Base-by-base conservation (phyloP, 1,140 invertebrate species). In the Megalopta genalis region DNA sequence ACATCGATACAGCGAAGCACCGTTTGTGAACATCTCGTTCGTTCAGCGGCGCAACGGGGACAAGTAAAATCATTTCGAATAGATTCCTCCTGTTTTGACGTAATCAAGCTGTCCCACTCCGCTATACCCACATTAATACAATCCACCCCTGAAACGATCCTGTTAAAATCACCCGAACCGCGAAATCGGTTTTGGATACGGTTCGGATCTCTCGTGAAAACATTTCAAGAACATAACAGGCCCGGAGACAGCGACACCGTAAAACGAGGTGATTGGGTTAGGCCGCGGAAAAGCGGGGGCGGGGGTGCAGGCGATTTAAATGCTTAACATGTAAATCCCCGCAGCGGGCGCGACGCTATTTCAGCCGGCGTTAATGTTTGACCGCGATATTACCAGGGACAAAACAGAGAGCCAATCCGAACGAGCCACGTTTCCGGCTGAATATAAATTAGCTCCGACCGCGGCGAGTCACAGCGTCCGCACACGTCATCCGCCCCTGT, bases 311-410 rank as follows among this genome's bases (percentile, higher is more conserved):
- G 62, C 67, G 54, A 80, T 83, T 83, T 81, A 23, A 81, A 81
- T 67, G 66, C 73, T 77, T 72, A 77, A 62, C 59, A 69, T 81
- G 82, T 84, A 81, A 84, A 84, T 84, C 69, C 63, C 23, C 4
- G 23, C 32, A 52, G 46, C 9, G 59, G 14, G 18, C 9, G 42
- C 52, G 52, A 25, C n/a, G 63, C 37, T 72, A 66, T 77, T 68
- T 67, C 75, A 62, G 39, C 21, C 37, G 18, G 66, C 64, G 69
- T 49, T 54, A 76, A 77, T 77, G 49, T 83, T 83, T 69, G 68
- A 49, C 74, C 73, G 32, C 42, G 65, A 81, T 81, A 84, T 77
- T 81, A 81, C 39, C 27, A 25, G 54, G 49, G n/a, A 46, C 64
- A 76, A 73, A 77, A 68, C 79, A 52, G 78, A 72, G 60, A 27